Evolutionary conservation across 1,140 invertebrate genomes (phyloP), one percentile per base, ranked within the genome.

Genomic region (Lepidurus packardi): DNA sequence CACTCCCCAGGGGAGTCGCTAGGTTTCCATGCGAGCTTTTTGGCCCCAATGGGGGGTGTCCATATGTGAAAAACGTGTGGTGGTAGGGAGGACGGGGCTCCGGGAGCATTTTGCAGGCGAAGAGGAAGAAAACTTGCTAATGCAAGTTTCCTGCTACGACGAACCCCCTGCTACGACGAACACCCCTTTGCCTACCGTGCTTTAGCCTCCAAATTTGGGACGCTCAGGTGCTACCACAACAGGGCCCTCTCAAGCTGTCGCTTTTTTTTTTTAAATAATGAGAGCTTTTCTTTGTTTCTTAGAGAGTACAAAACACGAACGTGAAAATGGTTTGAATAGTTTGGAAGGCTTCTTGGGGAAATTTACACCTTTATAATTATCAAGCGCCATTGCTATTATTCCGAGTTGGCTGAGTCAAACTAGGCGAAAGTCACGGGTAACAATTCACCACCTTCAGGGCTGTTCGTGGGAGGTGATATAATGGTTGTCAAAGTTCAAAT

Each of bases 151-250:
- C 25, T 65, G 53, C 53, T 65, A 65, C 16, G 53, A 65, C 53
- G 53, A 65, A 65, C 53, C n/a, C 25, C 25, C 25, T 65, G 53
- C 53, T 65, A 65, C 16, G 53, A 65, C 53, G 53, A 65, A 65
- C 53, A 65, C 53, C 53, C 53, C 13, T 65, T 65, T 65, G 53
- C 53, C 53, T 65, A 65, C 53, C 53, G 53, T 21, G 53, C 53
- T 65, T 65, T 65, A 65, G 53, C 53, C 53, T 65, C 53, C 53
- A 65, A 65, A 65, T 65, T 65, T 65, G 53, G 53, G 53, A 65
- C 53, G 53, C 53, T 65, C 53, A 65, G 53, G 53, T 65, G 53
- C 53, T 65, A 65, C 53, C 53, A 65, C 53, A 65, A 65, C 53
- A 65, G 21, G 53, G 9, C 53, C 34, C 34, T 34, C 34, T 34